phyloP scores from a whole-genome alignment of 2,113 vertebrate species.

The Reinhardtius hippoglossoides region DNA sequence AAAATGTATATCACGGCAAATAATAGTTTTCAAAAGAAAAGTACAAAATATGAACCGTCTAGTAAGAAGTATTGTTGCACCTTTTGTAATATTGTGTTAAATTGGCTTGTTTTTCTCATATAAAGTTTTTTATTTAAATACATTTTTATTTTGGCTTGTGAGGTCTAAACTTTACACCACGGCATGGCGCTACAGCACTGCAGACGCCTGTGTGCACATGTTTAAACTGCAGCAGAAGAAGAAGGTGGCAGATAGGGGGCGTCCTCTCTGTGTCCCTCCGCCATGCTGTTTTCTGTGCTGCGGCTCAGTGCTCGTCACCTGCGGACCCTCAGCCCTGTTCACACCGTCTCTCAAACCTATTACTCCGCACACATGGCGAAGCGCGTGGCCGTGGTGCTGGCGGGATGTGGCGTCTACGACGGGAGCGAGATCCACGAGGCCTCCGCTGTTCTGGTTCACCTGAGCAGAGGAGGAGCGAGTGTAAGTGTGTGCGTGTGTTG shows the following conservation, averaged over 20 bases:
- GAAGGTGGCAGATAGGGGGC: neutral
- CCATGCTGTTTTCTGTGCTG: slow-evolving; percentile 60
- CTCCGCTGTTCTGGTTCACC: slow-evolving; percentile 81
- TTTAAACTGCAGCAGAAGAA: neutral
- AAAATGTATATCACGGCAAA: too few species aligned
- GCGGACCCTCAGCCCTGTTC: slow-evolving; percentile 8
- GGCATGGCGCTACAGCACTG: slow-evolving; percentile 5
- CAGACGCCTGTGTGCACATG: too few species aligned
- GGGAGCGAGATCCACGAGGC: slow-evolving; percentile 83
- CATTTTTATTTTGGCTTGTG: too few species aligned
- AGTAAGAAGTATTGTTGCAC: neutral
- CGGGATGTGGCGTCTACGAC: slow-evolving; percentile 85
- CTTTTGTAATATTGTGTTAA: neutral
- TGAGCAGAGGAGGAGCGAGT: slow-evolving; percentile 80
- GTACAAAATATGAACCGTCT: neutral
- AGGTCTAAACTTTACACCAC: neutral
- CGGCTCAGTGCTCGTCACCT: slow-evolving; percentile 17
- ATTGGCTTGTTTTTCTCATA: too few species aligned
- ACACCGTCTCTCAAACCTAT: neutral
- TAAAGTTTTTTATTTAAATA: too few species aligned
- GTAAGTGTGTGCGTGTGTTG: slow-evolving; percentile 64
- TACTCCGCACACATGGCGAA: slow-evolving; percentile 64
- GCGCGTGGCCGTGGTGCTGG: slow-evolving; percentile 84
- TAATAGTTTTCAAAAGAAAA: neutral
- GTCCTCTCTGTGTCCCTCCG: slow-evolving; percentile 32